Conservation (phyloP, 30 jellyfish, hydroid and myxozoan genomes). For the Cassiopea xamachana region DNA sequence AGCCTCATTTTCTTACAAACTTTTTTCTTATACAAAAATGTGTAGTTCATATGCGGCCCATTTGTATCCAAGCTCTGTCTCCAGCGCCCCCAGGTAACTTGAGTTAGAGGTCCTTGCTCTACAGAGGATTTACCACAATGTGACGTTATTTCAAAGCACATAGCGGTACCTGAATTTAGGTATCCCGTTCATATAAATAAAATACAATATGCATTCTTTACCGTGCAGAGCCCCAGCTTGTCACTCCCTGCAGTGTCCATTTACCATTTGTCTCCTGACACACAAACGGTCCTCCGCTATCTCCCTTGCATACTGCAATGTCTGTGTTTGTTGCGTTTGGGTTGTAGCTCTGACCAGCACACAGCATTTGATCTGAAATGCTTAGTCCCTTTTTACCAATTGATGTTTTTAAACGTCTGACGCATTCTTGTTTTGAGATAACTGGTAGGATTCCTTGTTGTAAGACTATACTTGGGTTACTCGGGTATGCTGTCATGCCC, state of each 20-base stretch:
- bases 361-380: conserved; percentile 59
- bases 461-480: conserved; percentile 32
- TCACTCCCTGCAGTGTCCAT: conserved; percentile 60
- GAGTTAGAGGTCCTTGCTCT: too few species aligned
- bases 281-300: conserved; percentile 72
- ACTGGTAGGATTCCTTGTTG: conserved; percentile 67
- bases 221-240: conserved; percentile 72
- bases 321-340: conserved; percentile 5
- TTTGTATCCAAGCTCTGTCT: too few species aligned
- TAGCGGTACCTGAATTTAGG: too few species aligned
- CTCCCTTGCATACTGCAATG: conserved; percentile 47
- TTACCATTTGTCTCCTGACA: conserved; percentile 34
- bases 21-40: too few species aligned
- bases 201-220: neutral
- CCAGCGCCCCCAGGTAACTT: too few species aligned
- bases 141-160: too few species aligned
- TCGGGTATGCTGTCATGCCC: conserved; percentile 72
- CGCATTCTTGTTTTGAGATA: conserved; percentile 56
- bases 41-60: too few species aligned
- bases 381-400: conserved; percentile 1
- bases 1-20: too few species aligned
- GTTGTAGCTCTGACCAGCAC: conserved; percentile 39
- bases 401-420: conserved; percentile 23
- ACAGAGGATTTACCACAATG: too few species aligned
- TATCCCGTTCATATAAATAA: neutral